These are phyloP conservation scores for Arvicanthis niloticus DNA, from an alignment of 2,113 vertebrate genomes.

Conservation along the genomic window DNA sequence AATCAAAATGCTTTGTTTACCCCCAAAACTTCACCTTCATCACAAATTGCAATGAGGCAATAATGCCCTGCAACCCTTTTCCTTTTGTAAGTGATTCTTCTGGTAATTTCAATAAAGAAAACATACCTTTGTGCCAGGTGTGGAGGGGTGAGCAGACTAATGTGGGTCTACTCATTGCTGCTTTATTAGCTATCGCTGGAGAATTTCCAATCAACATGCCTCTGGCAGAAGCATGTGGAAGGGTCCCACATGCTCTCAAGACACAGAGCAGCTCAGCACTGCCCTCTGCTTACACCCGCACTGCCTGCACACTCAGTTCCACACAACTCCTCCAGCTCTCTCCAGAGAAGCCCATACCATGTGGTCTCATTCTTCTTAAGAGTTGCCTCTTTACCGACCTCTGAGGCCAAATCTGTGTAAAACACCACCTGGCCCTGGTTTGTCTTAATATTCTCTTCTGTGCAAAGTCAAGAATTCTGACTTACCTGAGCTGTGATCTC, in stretches of 20 bases:
- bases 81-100: not conserved
- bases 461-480: not conserved
- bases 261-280: not conserved
- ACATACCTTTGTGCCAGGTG: not conserved
- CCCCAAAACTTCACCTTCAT: not conserved
- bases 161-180: rapidly evolving
- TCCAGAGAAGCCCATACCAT: not conserved
- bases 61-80: not conserved
- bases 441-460: not conserved
- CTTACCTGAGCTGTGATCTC: not conserved
- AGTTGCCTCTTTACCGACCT: not conserved
- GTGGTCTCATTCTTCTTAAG: not conserved
- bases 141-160: not conserved
- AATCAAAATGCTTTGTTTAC: not conserved
- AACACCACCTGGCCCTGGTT: not conserved
- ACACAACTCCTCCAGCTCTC: not conserved
- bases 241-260: rapidly evolving
- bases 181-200: not conserved
- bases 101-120: not conserved
- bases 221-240: not conserved
- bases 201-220: not conserved
- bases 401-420: not conserved
- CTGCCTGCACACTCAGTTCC: not conserved
- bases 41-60: not conserved
- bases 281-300: not conserved